Evolutionary conservation across 2,888 invertebrate genomes (phyloP).

Genomic region (Eretmocerus hayati): DNA sequence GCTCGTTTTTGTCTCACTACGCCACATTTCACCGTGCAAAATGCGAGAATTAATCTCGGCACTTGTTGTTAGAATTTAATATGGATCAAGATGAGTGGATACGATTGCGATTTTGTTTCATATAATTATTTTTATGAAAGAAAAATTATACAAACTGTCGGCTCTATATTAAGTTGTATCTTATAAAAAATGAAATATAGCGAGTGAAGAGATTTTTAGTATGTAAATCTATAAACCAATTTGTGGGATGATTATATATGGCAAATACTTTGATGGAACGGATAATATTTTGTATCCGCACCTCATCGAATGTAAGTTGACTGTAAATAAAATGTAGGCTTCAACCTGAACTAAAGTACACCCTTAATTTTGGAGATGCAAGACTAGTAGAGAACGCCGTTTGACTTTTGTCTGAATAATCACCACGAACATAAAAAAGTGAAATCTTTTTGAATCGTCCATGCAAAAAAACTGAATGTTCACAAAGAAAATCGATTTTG

Average conservation of each 20-base stretch:
- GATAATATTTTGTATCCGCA: conserved; percentile 15
- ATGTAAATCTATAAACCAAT: conserved; percentile 6
- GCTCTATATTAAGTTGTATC: conserved; percentile 16
- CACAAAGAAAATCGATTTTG: no score
- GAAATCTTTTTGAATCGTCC: conserved; percentile 8
- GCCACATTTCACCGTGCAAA: conserved; percentile 7
- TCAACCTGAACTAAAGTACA: conserved; percentile 2
- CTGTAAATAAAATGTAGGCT: conserved; percentile 33
- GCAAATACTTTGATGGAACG: conserved; percentile 18
- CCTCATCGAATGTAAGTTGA: conserved; percentile 24
- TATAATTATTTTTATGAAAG: conserved; percentile 24
- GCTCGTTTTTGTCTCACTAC: conserved; percentile 4
- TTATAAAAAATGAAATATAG: conserved; percentile 8
- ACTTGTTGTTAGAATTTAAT: conserved; percentile 33
- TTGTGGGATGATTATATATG: conserved; percentile 11
- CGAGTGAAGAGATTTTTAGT: conserved; percentile 12
- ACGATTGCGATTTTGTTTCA: conserved; percentile 27
- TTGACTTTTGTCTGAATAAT: not conserved
- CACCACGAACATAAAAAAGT: conserved; percentile 5
- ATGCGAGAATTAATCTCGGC: conserved; percentile 23
- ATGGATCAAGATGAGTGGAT: conserved; percentile 26
- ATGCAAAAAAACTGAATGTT: no score
- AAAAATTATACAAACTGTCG: conserved; percentile 16
- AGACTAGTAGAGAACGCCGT: conserved; percentile 9
- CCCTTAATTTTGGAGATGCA: conserved; percentile 7